Evolutionary conservation across 2,888 invertebrate species (phyloP).

Genomic region (Clanis bilineata): DNA sequence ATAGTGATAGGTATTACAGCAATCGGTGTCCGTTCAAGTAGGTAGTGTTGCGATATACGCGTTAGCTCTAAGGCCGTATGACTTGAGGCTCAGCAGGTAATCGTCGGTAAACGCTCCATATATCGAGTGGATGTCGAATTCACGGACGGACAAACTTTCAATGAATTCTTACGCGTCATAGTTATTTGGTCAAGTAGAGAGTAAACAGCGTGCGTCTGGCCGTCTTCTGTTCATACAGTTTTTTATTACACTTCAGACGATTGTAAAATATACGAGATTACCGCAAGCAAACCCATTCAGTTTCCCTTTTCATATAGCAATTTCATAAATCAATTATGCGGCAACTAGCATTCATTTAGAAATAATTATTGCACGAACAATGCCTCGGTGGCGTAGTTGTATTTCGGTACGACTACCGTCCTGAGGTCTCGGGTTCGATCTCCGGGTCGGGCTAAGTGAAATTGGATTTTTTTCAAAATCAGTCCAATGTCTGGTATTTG

Average conservation of each 20-base stretch:
- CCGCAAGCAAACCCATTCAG: not conserved
- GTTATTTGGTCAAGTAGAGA: conserved; percentile 22
- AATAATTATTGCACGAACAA: not conserved
- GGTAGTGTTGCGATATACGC: conserved; percentile 44
- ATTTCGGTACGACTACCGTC: no score
- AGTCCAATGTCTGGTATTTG: no score
- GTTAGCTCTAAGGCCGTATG: conserved; percentile 60
- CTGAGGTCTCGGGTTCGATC: no score
- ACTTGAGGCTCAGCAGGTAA: conserved; percentile 66
- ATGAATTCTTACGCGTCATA: conserved; percentile 27
- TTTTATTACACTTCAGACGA: not conserved
- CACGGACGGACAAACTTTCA: conserved; percentile 29
- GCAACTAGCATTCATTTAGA: not conserved
- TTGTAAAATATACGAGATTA: not conserved
- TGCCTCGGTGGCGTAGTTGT: no score
- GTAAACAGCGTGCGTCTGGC: conserved; percentile 1
- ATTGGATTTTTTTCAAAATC: no score
- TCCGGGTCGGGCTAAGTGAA: no score
- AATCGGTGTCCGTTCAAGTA: conserved; percentile 56
- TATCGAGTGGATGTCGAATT: conserved; percentile 39
- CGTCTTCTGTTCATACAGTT: not conserved
- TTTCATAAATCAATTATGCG: not conserved
- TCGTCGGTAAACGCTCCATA: conserved; percentile 40
- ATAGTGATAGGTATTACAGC: conserved; percentile 31
- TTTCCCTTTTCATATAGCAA: not conserved